A percentile compares a stretch with the other conserved stretches of the same genome.
Evolutionary conservation across 2,113 vertebrate species (phyloP).

Genomic region (Isichthys henryi): DNA sequence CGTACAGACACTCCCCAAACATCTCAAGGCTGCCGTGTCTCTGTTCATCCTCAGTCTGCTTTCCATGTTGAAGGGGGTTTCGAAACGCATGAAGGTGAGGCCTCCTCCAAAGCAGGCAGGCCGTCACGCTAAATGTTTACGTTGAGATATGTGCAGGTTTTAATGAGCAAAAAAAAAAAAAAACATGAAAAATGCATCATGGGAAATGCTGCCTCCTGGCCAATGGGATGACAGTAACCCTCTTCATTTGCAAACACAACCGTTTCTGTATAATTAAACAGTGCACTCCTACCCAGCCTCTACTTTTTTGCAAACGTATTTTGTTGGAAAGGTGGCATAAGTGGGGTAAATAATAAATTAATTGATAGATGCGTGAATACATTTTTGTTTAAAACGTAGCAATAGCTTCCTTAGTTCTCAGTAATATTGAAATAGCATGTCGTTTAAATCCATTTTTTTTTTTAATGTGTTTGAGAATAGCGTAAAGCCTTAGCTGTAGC

Average conservation of each 20-base stretch:
- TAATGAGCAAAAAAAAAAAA: not conserved
- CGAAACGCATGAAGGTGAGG: not conserved
- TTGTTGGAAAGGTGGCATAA: not conserved
- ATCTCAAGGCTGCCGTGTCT: not conserved
- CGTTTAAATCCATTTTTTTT: not conserved
- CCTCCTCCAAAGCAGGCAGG: not conserved
- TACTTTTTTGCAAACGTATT: not conserved
- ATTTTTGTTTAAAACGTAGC: not conserved
- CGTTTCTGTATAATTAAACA: not conserved
- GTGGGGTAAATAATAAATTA: not conserved
- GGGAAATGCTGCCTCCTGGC: not conserved
- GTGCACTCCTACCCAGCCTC: not conserved
- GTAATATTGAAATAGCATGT: not conserved
- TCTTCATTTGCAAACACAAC: not conserved
- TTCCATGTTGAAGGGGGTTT: not conserved
- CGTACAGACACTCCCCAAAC: constrained; percentile 6
- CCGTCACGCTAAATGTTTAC: not conserved
- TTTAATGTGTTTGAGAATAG: not conserved
- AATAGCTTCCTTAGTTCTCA: not conserved
- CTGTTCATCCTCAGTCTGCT: not conserved
- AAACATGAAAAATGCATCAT: not conserved
- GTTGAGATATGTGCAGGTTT: not conserved
- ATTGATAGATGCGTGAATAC: not conserved
- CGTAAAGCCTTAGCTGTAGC: not conserved
- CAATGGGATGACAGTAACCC: not conserved